Evolutionary conservation across 2,113 vertebrate species (phyloP).

Genomic region (Cyphomyrus discorhynchus): DNA sequence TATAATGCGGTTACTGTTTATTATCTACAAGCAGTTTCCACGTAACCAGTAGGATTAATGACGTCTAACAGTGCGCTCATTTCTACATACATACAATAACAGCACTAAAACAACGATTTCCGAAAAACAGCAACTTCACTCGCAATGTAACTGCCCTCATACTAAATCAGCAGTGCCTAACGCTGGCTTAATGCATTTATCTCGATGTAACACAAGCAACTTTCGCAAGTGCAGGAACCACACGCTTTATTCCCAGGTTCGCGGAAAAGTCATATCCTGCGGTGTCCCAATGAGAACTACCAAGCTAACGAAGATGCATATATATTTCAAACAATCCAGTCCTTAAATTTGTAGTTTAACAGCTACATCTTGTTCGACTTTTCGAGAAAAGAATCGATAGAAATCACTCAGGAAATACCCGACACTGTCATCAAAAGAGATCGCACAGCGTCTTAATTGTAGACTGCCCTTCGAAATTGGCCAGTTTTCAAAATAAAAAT

Average conservation of each 20-base stretch:
- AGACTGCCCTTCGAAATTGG: background rate
- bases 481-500: background rate
- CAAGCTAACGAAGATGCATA: background rate
- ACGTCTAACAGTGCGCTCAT: background rate
- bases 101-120: background rate
- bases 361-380: background rate
- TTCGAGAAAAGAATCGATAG: background rate
- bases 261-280: background rate
- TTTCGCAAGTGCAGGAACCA: background rate
- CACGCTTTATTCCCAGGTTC: background rate
- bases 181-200: background rate
- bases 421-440: background rate
- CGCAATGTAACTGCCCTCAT: background rate
- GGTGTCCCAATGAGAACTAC: background rate
- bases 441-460: background rate
- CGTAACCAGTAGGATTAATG: background rate
- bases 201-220: background rate
- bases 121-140: background rate
- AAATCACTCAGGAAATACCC: background rate
- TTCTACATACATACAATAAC: background rate
- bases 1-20: background rate
- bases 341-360: background rate
- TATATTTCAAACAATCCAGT: background rate
- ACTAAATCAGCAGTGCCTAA: background rate
- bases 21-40: background rate